Conservation (phyloP, 1,140 invertebrate species). For the Tribolium madens region DNA sequence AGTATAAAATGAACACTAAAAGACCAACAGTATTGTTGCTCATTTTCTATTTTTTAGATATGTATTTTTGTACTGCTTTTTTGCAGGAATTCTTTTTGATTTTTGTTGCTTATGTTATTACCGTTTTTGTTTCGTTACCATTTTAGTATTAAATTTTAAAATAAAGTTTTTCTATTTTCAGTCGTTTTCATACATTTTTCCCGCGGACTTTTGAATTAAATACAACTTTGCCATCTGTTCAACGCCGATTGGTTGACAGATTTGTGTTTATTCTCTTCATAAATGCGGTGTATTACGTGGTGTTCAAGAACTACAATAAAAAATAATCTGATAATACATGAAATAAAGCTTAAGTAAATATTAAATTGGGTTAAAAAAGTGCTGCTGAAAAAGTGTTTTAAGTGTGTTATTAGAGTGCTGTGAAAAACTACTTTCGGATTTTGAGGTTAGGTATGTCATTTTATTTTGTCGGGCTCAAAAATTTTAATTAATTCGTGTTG, state of each 20-base stretch:
- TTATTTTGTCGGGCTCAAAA: neutral
- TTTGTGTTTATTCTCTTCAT: slow-evolving; percentile 35
- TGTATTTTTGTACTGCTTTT: too few species aligned
- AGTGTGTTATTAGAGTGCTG: slow-evolving; percentile 3
- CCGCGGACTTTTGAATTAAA: slow-evolving; percentile 13
- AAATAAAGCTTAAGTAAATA: neutral
- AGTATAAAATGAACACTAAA: neutral
- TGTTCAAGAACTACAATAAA: neutral
- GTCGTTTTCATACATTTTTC: neutral
- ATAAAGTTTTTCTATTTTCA: neutral
- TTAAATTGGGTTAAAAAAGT: neutral
- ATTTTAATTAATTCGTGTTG: neutral
- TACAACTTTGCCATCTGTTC: slow-evolving; percentile 36
- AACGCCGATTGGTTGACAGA: slow-evolving; percentile 27
- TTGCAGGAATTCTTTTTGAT: too few species aligned
- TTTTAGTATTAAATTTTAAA: too few species aligned
- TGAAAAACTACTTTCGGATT: slow-evolving; percentile 4
- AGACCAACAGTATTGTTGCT: neutral
- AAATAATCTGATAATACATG: neutral
- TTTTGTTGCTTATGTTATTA: too few species aligned
- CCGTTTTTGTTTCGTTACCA: too few species aligned
- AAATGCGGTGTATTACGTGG: slow-evolving; percentile 3
- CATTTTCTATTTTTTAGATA: neutral
- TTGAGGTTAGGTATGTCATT: slow-evolving; percentile 38
- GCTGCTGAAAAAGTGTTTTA: neutral